A percentile compares a stretch with the other conserved stretches of the same genome.
These are phyloP conservation scores for Epsilonema sp. DNA, from an alignment of 2,888 invertebrate species.

Conservation along the genomic window DNA sequence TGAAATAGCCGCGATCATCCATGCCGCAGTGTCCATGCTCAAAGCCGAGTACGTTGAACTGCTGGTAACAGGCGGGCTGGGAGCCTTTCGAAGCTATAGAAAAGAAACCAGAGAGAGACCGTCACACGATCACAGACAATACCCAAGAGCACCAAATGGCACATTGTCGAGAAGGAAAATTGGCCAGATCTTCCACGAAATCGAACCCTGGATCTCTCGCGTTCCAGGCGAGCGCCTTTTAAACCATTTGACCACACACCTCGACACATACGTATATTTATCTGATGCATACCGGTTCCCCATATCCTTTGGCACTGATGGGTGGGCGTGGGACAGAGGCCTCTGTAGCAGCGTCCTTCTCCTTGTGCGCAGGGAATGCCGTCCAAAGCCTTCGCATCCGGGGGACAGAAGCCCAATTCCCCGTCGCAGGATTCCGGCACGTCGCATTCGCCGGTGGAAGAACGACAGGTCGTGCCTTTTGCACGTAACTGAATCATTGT, in stretches of 20 bases:
- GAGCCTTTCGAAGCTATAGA: background rate
- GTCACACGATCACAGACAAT: too few relatives aligned
- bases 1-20: too few relatives aligned
- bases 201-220: too few relatives aligned
- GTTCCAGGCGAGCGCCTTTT: too few relatives aligned
- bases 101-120: too few relatives aligned
- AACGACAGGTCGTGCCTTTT: slow-evolving; percentile 67
- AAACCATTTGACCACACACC: too few relatives aligned
- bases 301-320: slow-evolving; percentile 73
- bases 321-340: background rate
- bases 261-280: too few relatives aligned
- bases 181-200: too few relatives aligned
- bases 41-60: background rate
- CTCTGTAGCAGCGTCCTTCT: slow-evolving; percentile 26
- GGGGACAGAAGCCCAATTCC: slow-evolving; percentile 60
- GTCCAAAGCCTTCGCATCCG: too few relatives aligned
- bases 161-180: too few relatives aligned
- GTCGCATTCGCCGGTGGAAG: slow-evolving; percentile 75
- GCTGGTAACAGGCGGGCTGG: background rate
- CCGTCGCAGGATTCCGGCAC: slow-evolving; percentile 83
- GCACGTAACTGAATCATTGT: too few relatives aligned
- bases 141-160: too few relatives aligned
- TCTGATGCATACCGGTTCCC: slow-evolving; percentile 53
- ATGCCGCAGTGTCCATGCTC: background rate
- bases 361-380: slow-evolving; percentile 55